Conservation (phyloP, 2,888 invertebrate species). For the Glyphotaelius pellucidus region DNA sequence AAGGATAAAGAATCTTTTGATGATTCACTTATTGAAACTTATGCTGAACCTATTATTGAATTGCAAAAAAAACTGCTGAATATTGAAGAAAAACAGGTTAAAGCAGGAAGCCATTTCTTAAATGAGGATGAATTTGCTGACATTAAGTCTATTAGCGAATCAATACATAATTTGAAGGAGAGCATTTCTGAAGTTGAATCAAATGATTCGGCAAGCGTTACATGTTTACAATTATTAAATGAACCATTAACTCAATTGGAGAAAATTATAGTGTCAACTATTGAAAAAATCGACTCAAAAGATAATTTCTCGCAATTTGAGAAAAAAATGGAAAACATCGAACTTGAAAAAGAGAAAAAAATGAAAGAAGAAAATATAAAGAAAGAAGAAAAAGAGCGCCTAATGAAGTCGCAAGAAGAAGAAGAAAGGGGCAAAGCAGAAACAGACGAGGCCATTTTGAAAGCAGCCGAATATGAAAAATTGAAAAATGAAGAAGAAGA, state of each 20-base stretch:
- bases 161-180: slow-evolving; percentile 71
- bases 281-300: slow-evolving; percentile 17
- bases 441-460: background rate
- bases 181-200: slow-evolving; percentile 71
- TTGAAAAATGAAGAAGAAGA: slow-evolving; percentile 29
- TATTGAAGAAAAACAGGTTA: slow-evolving; percentile 69
- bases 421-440: slow-evolving; percentile 22
- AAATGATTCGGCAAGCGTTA: slow-evolving; percentile 46
- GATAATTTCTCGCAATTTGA: background rate
- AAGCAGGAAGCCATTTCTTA: slow-evolving; percentile 67
- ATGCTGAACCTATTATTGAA: slow-evolving; percentile 72
- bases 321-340: background rate
- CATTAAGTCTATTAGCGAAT: slow-evolving; percentile 71
- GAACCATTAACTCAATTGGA: slow-evolving; percentile 69
- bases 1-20: slow-evolving; percentile 70
- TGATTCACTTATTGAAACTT: slow-evolving; percentile 71
- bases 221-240: slow-evolving; percentile 46
- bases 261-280: slow-evolving; percentile 70
- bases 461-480: no score
- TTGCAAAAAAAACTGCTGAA: slow-evolving; percentile 71
- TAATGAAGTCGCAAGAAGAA: slow-evolving; percentile 64
- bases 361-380: background rate
- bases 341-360: background rate
- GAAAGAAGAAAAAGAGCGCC: slow-evolving; percentile 62
- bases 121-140: slow-evolving; percentile 70